Percentiles rank a stretch among this genome's conserved stretches.
These are phyloP conservation scores for Tyrannus savana DNA, from an alignment of 2,113 vertebrate species.

Conservation along the genomic window DNA sequence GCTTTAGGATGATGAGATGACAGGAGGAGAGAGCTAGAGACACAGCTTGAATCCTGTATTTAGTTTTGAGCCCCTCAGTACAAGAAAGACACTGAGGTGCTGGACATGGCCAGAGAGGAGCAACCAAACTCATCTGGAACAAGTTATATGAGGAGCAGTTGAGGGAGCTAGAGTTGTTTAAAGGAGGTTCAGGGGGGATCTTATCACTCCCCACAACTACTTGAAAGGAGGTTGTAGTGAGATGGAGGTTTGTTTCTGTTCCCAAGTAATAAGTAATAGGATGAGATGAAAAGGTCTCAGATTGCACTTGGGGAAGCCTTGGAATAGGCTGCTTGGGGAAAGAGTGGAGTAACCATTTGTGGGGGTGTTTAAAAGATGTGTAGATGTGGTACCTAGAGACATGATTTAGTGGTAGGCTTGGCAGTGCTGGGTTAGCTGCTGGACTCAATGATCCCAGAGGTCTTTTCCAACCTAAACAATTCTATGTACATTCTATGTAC, in stretches of 20 bases:
- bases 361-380: neutral
- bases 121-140: neutral
- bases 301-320: neutral
- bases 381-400: neutral
- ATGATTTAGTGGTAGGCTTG: neutral
- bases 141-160: neutral
- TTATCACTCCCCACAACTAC: neutral
- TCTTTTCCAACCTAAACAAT: neutral
- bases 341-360: neutral
- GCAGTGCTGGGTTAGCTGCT: neutral
- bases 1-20: neutral
- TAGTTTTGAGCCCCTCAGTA: neutral
- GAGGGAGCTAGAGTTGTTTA: neutral
- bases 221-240: neutral
- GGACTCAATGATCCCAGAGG: neutral
- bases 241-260: fast-evolving
- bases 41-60: neutral
- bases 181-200: neutral
- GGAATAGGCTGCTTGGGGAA: neutral
- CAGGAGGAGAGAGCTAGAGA: neutral
- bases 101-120: neutral
- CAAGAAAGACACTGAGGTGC: neutral
- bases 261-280: neutral
- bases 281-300: neutral
- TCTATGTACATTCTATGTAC: neutral